These are phyloP conservation scores for Oceanodroma leucorhoa DNA, from an alignment of 2,797 vertebrate species.

Conservation along the genomic window DNA sequence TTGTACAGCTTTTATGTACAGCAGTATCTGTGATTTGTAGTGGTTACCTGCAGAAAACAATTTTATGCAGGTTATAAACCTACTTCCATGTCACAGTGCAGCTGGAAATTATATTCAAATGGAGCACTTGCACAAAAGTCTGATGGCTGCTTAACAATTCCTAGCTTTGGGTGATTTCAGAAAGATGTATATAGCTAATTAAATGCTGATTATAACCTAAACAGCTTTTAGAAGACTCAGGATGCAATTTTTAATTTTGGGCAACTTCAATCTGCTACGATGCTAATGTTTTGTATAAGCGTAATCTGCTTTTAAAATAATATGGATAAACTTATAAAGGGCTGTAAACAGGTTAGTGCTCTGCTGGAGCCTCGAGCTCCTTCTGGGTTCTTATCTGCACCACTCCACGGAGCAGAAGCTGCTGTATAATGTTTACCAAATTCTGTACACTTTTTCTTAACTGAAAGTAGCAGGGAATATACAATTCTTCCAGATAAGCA, in stretches of 20 bases:
- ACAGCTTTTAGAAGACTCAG: background rate
- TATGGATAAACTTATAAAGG: background rate
- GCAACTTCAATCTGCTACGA: background rate
- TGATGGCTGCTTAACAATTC: background rate
- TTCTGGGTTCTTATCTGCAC: background rate
- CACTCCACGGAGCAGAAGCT: background rate
- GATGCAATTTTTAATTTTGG: background rate
- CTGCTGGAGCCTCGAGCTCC: background rate
- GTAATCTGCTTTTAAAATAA: background rate
- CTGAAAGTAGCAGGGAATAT: background rate
- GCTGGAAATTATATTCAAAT: background rate
- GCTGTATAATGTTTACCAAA: background rate
- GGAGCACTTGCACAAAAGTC: background rate
- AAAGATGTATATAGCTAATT: constrained; percentile 10
- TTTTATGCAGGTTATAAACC: background rate
- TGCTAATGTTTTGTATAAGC: background rate
- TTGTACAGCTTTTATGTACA: background rate
- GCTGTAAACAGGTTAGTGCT: background rate
- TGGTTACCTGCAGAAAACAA: background rate
- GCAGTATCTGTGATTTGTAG: background rate
- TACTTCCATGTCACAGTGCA: background rate
- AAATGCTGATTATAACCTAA: background rate
- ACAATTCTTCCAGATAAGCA: background rate
- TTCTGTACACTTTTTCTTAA: background rate
- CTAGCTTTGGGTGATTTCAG: background rate